Base-by-base conservation (phyloP, 2,113 vertebrate genomes). In the Chlorodrepanis virens region DNA sequence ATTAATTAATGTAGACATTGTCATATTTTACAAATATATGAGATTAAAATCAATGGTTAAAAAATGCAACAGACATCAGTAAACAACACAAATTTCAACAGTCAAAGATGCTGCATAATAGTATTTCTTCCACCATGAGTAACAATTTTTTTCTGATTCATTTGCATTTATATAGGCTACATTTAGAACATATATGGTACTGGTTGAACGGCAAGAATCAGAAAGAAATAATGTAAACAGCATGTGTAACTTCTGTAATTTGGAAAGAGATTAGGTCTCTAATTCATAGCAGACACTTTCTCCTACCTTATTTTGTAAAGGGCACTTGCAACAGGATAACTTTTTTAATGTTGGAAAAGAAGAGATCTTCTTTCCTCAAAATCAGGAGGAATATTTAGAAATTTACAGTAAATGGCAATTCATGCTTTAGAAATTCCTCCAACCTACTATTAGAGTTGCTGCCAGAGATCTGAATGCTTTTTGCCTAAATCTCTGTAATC, bases 401-500 rank as follows among this genome's bases (percentile, higher is more conserved):
- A 94, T 76, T 84, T 82, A 87, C 88, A 90, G 93, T 77, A 89
- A 96, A 94, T 87, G 13, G 83, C n/a, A 94, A 88, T 92, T 95
- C 52, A 83, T 82, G 75, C 65, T 93, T 91, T 88, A 90, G 95
- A 96, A 97, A 95, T 83, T 97, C 95, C 96, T 94, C 95, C 94
- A 89, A 97, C 92, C 93, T 85, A 86, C 52, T 87, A 93, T 94
- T 59, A 93, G 94, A 93, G 96, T 96, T 93, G 97, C 97, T 84
- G 94, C 90, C 85, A 97, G 97, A 97, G 96, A 97, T 97, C 98
- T 97, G 98, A 98, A 97, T 96, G 96, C 97, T 91, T 97, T 61
- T 96, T 94, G 89, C 98, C 97, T 98, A 98, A 98, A 98, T 97
- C 98, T 98, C 98, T 98, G 98, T 98, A 98, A 98, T 98, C 98